Percentiles rank a stretch among this genome's conserved stretches.
These are phyloP conservation scores for Chrysodeixis includens DNA, from an alignment of 2,888 invertebrate genomes.

Conservation along the genomic window DNA sequence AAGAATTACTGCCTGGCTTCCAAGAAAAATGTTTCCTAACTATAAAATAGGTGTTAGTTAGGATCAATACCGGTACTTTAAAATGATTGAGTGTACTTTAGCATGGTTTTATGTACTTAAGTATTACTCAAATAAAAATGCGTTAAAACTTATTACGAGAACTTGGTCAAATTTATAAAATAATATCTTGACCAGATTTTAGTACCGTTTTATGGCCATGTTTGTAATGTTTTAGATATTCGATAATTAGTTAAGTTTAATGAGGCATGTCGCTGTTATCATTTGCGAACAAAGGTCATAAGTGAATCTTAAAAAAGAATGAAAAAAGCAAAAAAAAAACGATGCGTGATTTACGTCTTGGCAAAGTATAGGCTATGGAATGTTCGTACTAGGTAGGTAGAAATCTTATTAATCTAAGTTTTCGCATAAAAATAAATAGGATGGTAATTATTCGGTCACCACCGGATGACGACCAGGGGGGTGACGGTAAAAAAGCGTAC, in stretches of 20 bases:
- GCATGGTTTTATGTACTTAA: constrained; percentile 35
- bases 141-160: neutral
- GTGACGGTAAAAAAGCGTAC: too few species aligned
- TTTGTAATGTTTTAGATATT: neutral
- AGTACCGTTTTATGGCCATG: neutral
- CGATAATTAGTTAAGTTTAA: neutral
- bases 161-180: neutral
- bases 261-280: neutral
- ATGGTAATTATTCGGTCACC: too few species aligned
- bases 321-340: neutral
- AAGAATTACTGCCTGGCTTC: constrained; percentile 56
- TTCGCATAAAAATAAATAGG: too few species aligned
- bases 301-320: neutral
- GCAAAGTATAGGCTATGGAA: neutral
- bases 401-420: too few species aligned
- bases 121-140: constrained; percentile 18
- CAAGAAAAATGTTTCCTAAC: constrained; percentile 51
- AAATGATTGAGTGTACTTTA: constrained; percentile 51
- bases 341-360: neutral
- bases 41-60: constrained; percentile 45
- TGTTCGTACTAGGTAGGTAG: too few species aligned
- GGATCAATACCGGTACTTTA: constrained; percentile 39
- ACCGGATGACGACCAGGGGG: too few species aligned
- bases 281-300: neutral
- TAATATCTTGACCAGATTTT: neutral